phyloP scores from a whole-genome alignment of 2,797 vertebrate species.

The Cheirogaleus major region DNA sequence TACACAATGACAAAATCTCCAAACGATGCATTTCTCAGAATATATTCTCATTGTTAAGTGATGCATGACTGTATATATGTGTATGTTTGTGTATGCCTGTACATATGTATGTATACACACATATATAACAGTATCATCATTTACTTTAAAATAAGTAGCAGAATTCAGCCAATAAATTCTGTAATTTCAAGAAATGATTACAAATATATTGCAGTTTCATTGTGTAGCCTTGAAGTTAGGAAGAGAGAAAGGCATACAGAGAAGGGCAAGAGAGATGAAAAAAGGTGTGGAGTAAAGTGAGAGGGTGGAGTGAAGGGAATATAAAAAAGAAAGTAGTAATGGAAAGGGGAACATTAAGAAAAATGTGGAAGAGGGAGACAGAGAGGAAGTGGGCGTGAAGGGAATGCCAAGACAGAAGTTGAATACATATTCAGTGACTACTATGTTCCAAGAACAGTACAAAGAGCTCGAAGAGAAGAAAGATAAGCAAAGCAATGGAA shows the following conservation, averaged over 20 bases:
- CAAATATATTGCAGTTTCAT: not conserved
- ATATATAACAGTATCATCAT: not conserved
- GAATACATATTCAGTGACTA: not conserved
- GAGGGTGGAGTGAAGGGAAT: not conserved
- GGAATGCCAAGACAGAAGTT: not conserved
- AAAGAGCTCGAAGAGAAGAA: not conserved
- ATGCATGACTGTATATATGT: not conserved
- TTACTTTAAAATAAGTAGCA: conserved; percentile 42
- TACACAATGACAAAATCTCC: not conserved
- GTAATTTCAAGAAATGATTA: not conserved
- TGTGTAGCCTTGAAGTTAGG: not conserved
- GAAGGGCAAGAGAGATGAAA: not conserved
- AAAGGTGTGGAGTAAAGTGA: not conserved
- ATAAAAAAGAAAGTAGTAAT: not conserved
- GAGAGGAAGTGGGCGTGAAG: not conserved
- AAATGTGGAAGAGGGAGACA: not conserved
- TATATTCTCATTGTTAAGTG: not conserved
- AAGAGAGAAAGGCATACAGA: not conserved
- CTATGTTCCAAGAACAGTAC: not conserved
- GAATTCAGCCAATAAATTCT: not conserved
- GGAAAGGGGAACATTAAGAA: not conserved
- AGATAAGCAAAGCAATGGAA: not conserved
- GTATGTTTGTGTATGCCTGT: not conserved
- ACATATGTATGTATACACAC: not conserved
- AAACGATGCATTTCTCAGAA: not conserved